These are phyloP conservation scores for Fundulus diaphanus DNA, from an alignment of 2,797 vertebrate species.

Conservation along the genomic window DNA sequence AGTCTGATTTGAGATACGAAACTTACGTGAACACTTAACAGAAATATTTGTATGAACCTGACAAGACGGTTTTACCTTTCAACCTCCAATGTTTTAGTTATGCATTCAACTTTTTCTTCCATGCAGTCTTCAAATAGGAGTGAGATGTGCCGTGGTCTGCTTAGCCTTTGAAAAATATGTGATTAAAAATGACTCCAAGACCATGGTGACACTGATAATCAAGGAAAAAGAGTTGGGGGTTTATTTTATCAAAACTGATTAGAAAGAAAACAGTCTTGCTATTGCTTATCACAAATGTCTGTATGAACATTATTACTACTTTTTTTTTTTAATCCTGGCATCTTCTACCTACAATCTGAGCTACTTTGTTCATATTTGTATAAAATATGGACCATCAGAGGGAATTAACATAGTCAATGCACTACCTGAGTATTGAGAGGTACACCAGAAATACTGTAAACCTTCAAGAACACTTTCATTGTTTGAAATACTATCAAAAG, in stretches of 20 bases:
- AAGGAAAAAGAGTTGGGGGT: background rate
- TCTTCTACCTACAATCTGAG: background rate
- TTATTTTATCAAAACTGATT: background rate
- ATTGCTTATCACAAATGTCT: background rate
- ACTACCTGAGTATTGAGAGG: constrained; percentile 62
- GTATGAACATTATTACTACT: constrained; percentile 1
- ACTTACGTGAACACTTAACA: no score
- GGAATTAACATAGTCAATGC: constrained; percentile 3
- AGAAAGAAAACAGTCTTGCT: background rate
- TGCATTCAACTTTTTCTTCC: background rate
- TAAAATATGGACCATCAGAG: constrained; percentile 19
- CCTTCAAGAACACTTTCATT: constrained; percentile 35
- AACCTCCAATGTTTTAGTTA: background rate
- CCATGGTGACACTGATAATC: background rate
- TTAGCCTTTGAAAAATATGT: background rate
- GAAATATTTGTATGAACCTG: background rate
- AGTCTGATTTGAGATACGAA: no score
- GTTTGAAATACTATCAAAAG: constrained; percentile 19
- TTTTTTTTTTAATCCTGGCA: background rate
- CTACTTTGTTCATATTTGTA: constrained; percentile 1
- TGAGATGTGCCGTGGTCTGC: background rate
- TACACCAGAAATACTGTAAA: constrained; percentile 56
- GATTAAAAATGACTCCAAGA: background rate
- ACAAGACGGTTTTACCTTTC: background rate
- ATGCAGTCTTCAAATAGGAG: background rate